phyloP scores from a whole-genome alignment of 2,888 invertebrate species.

The Ypsolopha scabrella region DNA sequence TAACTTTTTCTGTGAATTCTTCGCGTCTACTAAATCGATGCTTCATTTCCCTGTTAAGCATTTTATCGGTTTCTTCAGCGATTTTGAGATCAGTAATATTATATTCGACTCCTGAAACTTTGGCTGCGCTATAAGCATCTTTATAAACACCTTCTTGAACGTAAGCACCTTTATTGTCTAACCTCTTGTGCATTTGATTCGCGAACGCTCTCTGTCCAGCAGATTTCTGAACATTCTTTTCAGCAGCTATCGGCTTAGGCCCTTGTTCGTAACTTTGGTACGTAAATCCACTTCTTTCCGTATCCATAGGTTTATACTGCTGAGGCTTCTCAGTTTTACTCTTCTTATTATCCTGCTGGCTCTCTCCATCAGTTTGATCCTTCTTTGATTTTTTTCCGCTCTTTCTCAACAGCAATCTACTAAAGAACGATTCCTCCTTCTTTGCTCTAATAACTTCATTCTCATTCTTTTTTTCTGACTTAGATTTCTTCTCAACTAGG shows the following conservation, averaged over 20 bases:
- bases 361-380: conserved; percentile 53
- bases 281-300: conserved; percentile 29
- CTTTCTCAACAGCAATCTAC: conserved; percentile 75
- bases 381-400: conserved; percentile 79
- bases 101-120: conserved; percentile 58
- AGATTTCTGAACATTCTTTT: conserved; percentile 48
- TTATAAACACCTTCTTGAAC: conserved; percentile 60
- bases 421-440: conserved; percentile 73
- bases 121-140: conserved; percentile 58
- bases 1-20: conserved; percentile 40
- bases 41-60: conserved; percentile 55
- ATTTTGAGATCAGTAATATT: conserved; percentile 63
- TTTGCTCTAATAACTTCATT: conserved; percentile 63
- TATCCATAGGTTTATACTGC: conserved; percentile 47
- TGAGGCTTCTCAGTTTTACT: conserved; percentile 46
- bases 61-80: conserved; percentile 61
- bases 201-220: conserved; percentile 62
- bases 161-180: conserved; percentile 64
- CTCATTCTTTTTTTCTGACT: conserved; percentile 58
- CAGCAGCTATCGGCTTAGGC: conserved; percentile 50
- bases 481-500: conserved; percentile 55
- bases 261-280: conserved; percentile 34
- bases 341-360: conserved; percentile 48
- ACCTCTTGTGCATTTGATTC: conserved; percentile 61
- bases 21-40: conserved; percentile 48